These are phyloP conservation scores for Iselma pallidipennis DNA, from an alignment of 2,888 invertebrate species.

Conservation along the genomic window DNA sequence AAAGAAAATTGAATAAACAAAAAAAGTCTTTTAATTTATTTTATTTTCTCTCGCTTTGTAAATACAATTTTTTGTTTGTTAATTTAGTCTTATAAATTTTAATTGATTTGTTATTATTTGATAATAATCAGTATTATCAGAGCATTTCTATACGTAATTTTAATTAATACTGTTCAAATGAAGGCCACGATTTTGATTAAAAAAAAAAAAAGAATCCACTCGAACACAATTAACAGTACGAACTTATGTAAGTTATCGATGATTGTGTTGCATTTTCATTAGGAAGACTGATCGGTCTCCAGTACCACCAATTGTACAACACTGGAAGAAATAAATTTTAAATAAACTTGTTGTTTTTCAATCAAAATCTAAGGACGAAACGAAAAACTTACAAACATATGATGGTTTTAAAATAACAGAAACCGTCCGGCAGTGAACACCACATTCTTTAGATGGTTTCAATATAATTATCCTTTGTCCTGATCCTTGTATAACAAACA, in stretches of 20 bases:
- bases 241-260: constrained; percentile 71
- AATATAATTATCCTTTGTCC: constrained; percentile 75
- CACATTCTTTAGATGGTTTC: constrained; percentile 78
- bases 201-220: neutral
- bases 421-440: constrained; percentile 69
- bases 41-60: neutral
- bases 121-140: too few relatives aligned
- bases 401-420: constrained; percentile 72
- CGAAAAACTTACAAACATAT: constrained; percentile 80
- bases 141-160: neutral
- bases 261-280: constrained; percentile 63
- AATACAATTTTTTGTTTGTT: constrained; percentile 10
- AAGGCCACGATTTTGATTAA: constrained; percentile 4
- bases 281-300: constrained; percentile 71
- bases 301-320: constrained; percentile 86
- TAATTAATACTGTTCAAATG: neutral
- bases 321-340: constrained; percentile 61
- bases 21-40: constrained; percentile 9
- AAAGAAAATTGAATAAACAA: constrained; percentile 77
- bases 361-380: neutral
- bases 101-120: too few relatives aligned
- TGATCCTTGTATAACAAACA: constrained; percentile 73
- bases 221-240: constrained; percentile 64
- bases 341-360: neutral
- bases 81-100: neutral